These are phyloP conservation scores for Cheilosia variabilis DNA, from an alignment of 2,888 invertebrate species.

Conservation along the genomic window DNA sequence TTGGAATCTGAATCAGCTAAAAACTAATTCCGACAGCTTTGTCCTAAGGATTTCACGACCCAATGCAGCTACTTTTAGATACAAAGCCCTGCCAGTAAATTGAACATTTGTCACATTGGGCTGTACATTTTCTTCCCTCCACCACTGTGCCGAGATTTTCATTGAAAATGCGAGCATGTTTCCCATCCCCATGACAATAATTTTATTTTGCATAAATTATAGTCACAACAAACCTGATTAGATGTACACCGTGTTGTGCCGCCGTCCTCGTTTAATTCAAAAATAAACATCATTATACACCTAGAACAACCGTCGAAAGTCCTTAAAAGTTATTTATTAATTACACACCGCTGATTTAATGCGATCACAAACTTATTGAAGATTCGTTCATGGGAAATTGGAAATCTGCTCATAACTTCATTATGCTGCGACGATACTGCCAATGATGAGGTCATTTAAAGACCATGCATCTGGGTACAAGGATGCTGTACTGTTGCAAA, in stretches of 20 bases:
- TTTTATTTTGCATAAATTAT: slow-evolving; percentile 46
- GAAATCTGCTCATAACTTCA: slow-evolving; percentile 23
- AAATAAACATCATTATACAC: background rate
- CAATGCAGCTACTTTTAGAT: no score
- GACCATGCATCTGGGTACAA: slow-evolving; percentile 13
- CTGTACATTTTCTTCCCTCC: background rate
- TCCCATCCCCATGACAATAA: slow-evolving; percentile 30
- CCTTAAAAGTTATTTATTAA: slow-evolving; percentile 59
- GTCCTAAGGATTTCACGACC: no score
- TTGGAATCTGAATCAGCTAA: no score
- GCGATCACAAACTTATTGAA: slow-evolving; percentile 25
- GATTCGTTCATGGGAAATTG: slow-evolving; percentile 18
- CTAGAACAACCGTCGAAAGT: slow-evolving; percentile 16
- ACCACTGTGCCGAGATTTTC: background rate
- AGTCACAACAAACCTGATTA: slow-evolving; percentile 35
- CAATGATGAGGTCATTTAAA: slow-evolving; percentile 40
- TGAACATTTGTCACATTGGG: no score
- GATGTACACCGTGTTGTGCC: slow-evolving; percentile 38
- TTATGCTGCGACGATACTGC: slow-evolving; percentile 20
- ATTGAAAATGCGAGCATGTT: background rate
- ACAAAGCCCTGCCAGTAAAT: no score
- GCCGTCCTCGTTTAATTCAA: background rate
- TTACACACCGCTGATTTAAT: slow-evolving; percentile 36
- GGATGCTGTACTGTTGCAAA: background rate
- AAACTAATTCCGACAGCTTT: no score